Base-by-base conservation (phyloP, 2,888 invertebrate genomes). In the Pasiphila rectangulata region DNA sequence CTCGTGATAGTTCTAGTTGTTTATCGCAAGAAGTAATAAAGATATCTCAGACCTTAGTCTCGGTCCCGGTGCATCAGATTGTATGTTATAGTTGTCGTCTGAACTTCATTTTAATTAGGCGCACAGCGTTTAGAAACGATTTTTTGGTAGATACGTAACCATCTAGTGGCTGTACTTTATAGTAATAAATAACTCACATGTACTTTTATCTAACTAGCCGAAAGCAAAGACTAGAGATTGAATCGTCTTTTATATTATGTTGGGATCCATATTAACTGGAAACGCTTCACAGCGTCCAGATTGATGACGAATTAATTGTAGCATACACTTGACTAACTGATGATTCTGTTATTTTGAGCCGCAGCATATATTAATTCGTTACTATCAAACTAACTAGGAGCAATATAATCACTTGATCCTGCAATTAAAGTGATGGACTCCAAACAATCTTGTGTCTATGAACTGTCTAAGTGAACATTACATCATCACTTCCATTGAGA, bases 1-100 rank as follows among this genome's bases (percentile, higher is more conserved):
- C 69, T 56, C 64, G 60, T 61, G 72, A 78, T 70, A 77, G 69
- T 72, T 75, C 74, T 71, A 74, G 70, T 72, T 73, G 67, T 76
- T 80, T 83, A 80, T 80, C 75, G 73, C 63, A 70, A 65, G 65
- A 57, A 63, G 72, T 56, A 79, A 81, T 83, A 83, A 83, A 79
- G 79, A 79, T 79, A 80, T 78, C 72, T 67, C 64, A 47, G 67
- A 71, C 43, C 44, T 45, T 32, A 69, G 73, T 67, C 59, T 61
- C 56, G 61, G 57, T 58, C 57, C 61, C 61, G 32, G 61, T 52
- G 49, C 55, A 57, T 50, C 48, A 46, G 45, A 45, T 46, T 45
- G 41, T 50, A 50, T 45, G 24, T 20, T 7, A 32, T n/a, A 44
- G 36, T 30, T 24, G 40, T 40, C 39, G 35, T 45, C 21, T 10